Base-by-base conservation (phyloP, 2,888 invertebrate genomes). In the Orgyia antiqua region DNA sequence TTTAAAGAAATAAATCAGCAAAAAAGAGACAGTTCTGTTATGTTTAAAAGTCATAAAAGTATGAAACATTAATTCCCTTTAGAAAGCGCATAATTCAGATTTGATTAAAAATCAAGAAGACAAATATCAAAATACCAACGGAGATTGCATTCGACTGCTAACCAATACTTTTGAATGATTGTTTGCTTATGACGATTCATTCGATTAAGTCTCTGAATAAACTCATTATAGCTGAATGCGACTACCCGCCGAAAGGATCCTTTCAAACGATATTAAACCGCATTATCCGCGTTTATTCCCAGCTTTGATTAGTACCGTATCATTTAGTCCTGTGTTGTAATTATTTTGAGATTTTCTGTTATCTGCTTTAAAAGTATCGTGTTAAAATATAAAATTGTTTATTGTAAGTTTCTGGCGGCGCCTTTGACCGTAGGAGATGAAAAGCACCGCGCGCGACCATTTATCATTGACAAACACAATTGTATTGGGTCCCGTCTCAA, bases 381-480 rank as follows among this genome's bases (percentile, higher is more conserved):
- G 7, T 34, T 45, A 31, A 11, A 54, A 69, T 61, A 49, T 36
- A 58, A 42, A 59, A 44, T 77, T 21, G 49, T 27, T 25, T 50
- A 52, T 31, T 27, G 3, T 13, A 20, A 29, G 33, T 29, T 13
- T 30, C 26, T 27, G 63, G 73, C 86, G 86, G 86, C 68, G 69
- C 72, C 74, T 86, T 84, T 84, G 83, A 77, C 62, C 57, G 56
- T 43, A 54, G 41, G 71, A 82, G 86, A 86, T 86, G 83, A 86
- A 84, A 84, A 77, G 79, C 66, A 48, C 84, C 83, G 84, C 77
- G 58, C 70, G 68, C 69, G 65, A 71, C 80, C 83, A 86, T 86
- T 86, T 84, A 86, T 86, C 86, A 86, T 84, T 82, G 83, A 82
- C 84, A 86, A 82, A 83, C 70, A 82, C 84, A 84, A 82, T 84